Conservation (phyloP, 2,113 vertebrate genomes). For the Apeltes quadracus region DNA sequence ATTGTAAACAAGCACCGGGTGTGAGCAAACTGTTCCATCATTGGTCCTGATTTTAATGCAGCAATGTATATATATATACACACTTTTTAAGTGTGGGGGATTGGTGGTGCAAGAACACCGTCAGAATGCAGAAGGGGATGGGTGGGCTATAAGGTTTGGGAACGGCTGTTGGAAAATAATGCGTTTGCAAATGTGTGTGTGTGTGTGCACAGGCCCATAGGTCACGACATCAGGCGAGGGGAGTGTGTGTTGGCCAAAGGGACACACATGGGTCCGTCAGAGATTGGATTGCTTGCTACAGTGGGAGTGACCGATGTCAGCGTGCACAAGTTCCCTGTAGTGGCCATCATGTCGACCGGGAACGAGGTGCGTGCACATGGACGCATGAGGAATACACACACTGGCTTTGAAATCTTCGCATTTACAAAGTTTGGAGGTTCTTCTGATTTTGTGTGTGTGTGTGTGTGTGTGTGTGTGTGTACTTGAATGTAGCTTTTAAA, state of each 20-base stretch:
- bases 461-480: constrained; percentile 3
- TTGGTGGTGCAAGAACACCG: too few relatives aligned
- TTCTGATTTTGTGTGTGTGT: neutral
- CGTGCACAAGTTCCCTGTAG: constrained; percentile 98
- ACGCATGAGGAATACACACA: neutral
- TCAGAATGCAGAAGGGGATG: too few relatives aligned
- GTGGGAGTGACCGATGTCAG: constrained; percentile 98
- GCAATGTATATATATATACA: too few relatives aligned
- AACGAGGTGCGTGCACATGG: constrained; percentile 85
- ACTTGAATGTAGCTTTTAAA: constrained; percentile 87
- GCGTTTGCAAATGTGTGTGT: constrained; percentile 10
- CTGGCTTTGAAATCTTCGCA: neutral
- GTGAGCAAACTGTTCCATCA: too few relatives aligned
- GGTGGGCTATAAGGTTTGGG: too few relatives aligned
- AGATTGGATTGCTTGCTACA: constrained; percentile 96
- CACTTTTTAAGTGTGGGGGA: too few relatives aligned
- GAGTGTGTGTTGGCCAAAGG: constrained; percentile 97
- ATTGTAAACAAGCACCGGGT: too few relatives aligned
- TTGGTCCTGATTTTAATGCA: too few relatives aligned
- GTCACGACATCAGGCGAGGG: constrained; percentile 98
- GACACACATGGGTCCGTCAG: constrained; percentile 98
- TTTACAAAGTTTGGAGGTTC: too few relatives aligned
- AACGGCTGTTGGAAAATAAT: neutral
- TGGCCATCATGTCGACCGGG: constrained; percentile 99
- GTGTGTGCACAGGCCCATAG: constrained; percentile 87